Conservation (phyloP, 2,888 invertebrate genomes). For the Andrena minutula region DNA sequence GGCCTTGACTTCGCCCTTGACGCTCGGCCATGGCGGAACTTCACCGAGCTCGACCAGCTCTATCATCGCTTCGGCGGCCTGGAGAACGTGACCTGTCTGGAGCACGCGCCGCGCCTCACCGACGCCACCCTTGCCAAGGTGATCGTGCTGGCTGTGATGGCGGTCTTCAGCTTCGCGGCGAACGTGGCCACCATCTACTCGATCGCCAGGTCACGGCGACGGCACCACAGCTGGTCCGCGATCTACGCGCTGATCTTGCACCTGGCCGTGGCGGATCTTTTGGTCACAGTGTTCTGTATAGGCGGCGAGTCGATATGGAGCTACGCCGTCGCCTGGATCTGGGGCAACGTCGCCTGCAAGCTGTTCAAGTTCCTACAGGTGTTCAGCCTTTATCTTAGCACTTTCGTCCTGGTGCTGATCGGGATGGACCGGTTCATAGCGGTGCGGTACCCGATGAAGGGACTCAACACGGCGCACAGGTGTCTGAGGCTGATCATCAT, state of each 20-base stretch:
- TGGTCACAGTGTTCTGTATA: slow-evolving; percentile 93
- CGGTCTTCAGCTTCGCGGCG: slow-evolving; percentile 90
- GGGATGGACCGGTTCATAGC: slow-evolving; percentile 93
- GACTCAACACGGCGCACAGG: slow-evolving; percentile 87
- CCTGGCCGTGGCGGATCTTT: slow-evolving; percentile 92
- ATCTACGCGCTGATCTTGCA: slow-evolving; percentile 93
- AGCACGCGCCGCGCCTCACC: slow-evolving; percentile 90
- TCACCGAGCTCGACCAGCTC: slow-evolving; percentile 36
- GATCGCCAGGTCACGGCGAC: slow-evolving; percentile 88
- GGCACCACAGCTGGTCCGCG: slow-evolving; percentile 89
- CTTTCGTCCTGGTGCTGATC: slow-evolving; percentile 93
- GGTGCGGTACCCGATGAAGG: slow-evolving; percentile 92
- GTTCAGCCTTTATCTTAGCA: slow-evolving; percentile 93
- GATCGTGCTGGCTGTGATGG: slow-evolving; percentile 89
- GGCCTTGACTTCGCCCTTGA: slow-evolving; percentile 34
- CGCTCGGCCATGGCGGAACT: slow-evolving; percentile 28
- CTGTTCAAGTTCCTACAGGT: slow-evolving; percentile 93
- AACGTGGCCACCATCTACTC: slow-evolving; percentile 92
- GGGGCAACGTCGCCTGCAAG: slow-evolving; percentile 92
- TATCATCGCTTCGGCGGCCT: background rate
- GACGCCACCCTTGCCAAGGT: slow-evolving; percentile 88
- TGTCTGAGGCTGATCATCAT: slow-evolving; percentile 89
- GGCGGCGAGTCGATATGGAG: slow-evolving; percentile 93
- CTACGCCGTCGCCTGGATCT: slow-evolving; percentile 92
- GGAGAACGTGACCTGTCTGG: slow-evolving; percentile 84